Evolutionary conservation across 2,888 invertebrate species (phyloP).

Genomic region (Ornithoptera priamus): DNA sequence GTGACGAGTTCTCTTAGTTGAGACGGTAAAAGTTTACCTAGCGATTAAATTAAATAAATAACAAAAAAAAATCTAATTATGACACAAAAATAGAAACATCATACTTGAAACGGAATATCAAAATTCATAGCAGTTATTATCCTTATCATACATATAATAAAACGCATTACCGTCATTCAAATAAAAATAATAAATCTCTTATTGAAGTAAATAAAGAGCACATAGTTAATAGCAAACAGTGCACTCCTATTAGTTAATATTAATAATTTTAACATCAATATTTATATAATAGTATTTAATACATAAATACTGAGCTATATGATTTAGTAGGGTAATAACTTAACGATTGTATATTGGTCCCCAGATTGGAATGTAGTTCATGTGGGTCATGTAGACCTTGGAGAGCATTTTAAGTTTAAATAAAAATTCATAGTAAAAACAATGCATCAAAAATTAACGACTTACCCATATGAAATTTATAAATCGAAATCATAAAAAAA

Average conservation of each 20-base stretch:
- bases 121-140: conserved; percentile 67
- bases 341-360: conserved; percentile 54
- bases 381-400: not conserved
- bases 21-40: conserved; percentile 59
- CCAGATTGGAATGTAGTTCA: conserved; percentile 69
- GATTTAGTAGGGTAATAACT: not conserved
- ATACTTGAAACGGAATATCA: conserved; percentile 71
- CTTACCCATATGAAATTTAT: not conserved
- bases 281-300: conserved; percentile 18
- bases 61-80: conserved; percentile 68
- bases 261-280: conserved; percentile 31
- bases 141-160: conserved; percentile 71
- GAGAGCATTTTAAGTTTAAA: too few relatives aligned
- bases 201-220: conserved; percentile 68
- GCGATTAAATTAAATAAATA: conserved; percentile 74
- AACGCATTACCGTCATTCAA: conserved; percentile 75
- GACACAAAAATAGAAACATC: conserved; percentile 67
- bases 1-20: conserved; percentile 28
- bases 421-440: not conserved
- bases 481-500: conserved; percentile 48
- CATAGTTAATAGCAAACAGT: conserved; percentile 69
- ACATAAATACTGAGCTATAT: conserved; percentile 27
- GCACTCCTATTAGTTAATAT: conserved; percentile 42
- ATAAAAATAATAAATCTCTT: conserved; percentile 78
- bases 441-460: not conserved